phyloP scores from a whole-genome alignment of 2,113 vertebrate genomes.

The Xiphorhynchus elegans region DNA sequence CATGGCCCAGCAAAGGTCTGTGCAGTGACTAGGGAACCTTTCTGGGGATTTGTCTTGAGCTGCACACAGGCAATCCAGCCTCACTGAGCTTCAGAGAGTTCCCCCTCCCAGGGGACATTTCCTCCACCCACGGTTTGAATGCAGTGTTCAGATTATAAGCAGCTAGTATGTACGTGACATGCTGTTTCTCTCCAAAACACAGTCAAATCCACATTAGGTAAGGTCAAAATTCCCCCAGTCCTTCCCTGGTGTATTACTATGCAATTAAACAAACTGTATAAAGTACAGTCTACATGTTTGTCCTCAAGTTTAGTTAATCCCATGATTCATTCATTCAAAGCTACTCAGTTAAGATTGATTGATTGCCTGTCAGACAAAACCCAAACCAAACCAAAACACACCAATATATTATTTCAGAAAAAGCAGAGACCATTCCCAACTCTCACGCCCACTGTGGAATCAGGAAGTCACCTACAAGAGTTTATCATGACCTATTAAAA shows the following conservation, averaged over 20 bases:
- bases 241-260: neutral
- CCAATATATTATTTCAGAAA: neutral
- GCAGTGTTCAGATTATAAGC: neutral
- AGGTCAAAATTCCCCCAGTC: neutral
- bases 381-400: neutral
- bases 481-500: neutral
- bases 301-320: neutral
- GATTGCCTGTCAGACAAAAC: neutral
- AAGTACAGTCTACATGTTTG: neutral
- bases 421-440: neutral
- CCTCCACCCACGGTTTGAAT: neutral
- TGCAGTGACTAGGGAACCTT: neutral
- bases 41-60: neutral
- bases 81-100: neutral
- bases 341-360: neutral
- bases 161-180: neutral
- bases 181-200: neutral
- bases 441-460: neutral
- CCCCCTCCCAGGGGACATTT: neutral
- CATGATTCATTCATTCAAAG: neutral
- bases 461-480: neutral
- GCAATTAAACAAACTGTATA: neutral
- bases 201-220: neutral
- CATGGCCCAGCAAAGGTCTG: neutral
- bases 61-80: neutral